Evolutionary conservation across 2,113 vertebrate genomes (phyloP), one percentile per base, ranked within the genome.

Genomic region (Alectura lathami): DNA sequence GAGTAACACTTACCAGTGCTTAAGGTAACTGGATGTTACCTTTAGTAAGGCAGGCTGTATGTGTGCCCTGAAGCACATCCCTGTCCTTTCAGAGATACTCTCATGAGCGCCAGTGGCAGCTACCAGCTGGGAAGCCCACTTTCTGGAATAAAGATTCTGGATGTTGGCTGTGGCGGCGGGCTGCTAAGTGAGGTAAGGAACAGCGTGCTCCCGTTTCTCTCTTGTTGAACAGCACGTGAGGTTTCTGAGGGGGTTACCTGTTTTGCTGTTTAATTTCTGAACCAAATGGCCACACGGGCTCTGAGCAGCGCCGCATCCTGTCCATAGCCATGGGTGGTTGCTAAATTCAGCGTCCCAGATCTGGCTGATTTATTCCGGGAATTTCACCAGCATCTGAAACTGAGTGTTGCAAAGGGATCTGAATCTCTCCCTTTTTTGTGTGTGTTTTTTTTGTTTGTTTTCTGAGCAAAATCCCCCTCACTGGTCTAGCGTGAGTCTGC

Each of bases 131-230:
- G 98, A 84, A 98, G 94, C 72, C 99, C 99, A 12, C 98, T 99
- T 34, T 96, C 97, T 91, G 98, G 98, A 50, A 89, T 99, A 70
- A 98, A 97, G 90, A 98, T 99, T 86, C 98, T 99, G 20, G 99
- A 99, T 6, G 97, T 99, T 42, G 99, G 99, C 96, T 99, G 99
- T 56, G 99, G 99, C 3, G 99, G 99, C 80, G 99, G 99, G 29
- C 92, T 99, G 80, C 97, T 99, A 62, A 97, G 98, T 77, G 99
- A 99, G 98, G 99, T 99, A 97, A 95, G 93, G 63, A 86, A 30
- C 20, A 38, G 8, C 1, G 23, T 32, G 15, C 66, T 75, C 45
- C 7, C 3, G 8, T 57, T 79, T 83, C 56, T 83, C 56, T 47
- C 26, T 26, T 36, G 2, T 67, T 89, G 48, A 68, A 86, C 88